A percentile compares a stretch with the other conserved stretches of the same genome.
Evolutionary conservation across 2,888 invertebrate genomes (phyloP).

Genomic region (Drosophila neutralis): DNA sequence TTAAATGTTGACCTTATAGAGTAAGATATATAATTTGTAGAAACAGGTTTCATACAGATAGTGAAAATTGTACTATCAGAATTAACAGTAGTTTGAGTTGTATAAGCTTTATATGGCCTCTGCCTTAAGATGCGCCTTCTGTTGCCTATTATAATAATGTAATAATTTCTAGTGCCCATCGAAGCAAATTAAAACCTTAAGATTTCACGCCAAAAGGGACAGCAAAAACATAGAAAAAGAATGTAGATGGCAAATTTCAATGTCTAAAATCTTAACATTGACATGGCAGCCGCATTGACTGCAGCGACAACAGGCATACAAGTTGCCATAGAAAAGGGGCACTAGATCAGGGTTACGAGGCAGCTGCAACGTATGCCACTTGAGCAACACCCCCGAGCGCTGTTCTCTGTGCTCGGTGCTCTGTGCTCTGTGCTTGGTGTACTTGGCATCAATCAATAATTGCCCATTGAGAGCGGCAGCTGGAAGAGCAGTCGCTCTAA

Average conservation of each 20-base stretch:
- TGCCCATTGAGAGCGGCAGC: slow-evolving; percentile 78
- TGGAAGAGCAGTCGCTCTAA: slow-evolving; percentile 64
- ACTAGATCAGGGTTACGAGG: slow-evolving; percentile 77
- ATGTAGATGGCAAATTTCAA: slow-evolving; percentile 63
- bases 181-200: slow-evolving; percentile 50
- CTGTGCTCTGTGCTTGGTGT: slow-evolving; percentile 64
- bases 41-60: neutral
- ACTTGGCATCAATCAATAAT: slow-evolving; percentile 82
- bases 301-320: slow-evolving; percentile 36
- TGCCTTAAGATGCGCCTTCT: neutral
- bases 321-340: slow-evolving; percentile 56
- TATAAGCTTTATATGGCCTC: neutral
- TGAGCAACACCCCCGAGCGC: slow-evolving; percentile 36
- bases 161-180: slow-evolving; percentile 2
- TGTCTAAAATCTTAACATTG: slow-evolving; percentile 81
- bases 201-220: slow-evolving; percentile 32
- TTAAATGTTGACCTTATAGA: neutral
- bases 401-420: slow-evolving; percentile 57
- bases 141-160: neutral
- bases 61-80: neutral
- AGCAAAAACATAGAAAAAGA: neutral
- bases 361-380: slow-evolving; percentile 55
- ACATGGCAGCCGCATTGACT: slow-evolving; percentile 58
- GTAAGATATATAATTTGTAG: neutral
- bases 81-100: neutral